Evolutionary conservation across 2,113 vertebrate genomes (phyloP), one percentile per base, ranked within the genome.

Genomic region (Dissostichus mawsoni): DNA sequence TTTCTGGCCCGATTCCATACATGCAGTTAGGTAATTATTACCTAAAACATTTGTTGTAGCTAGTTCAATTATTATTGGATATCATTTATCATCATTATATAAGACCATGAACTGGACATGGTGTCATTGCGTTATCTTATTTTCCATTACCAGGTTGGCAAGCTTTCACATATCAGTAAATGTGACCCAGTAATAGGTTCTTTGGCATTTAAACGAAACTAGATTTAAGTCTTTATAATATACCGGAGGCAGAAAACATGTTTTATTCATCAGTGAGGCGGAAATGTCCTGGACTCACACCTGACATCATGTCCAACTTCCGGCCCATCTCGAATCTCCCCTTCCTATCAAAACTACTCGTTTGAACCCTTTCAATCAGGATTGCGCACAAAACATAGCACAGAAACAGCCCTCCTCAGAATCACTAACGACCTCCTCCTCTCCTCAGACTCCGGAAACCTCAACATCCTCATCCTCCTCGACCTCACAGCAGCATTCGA

Each of bases 241-340:
- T 1, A 44, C 9, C 29, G n/a, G 36, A 73, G 14, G 62, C 62
- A 17, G 41, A 67, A 44, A 44, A 8, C 7, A 45, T 45, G 5
- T 50, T 62, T 87, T 16, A 44, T 29, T 66, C 23, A 36, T 33
- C 72, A 18, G 29, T n/a, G 25, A 13, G 64, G 50, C 44, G 44
- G n/a, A n/a, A 52, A 41, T 25, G 23, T 25, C 23, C 23, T 25
- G 23, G 23, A 25, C 23, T 25, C 23, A 25, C 23, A 25, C 23
- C 23, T 25, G 23, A 25, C 23, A 25, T 25, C 23, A 25, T 25
- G 23, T 25, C 23, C 23, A 25, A 25, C 23, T 25, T 25, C 23
- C 23, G 23, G 23, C 23, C 23, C 23, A 25, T 25, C 23, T 25
- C 2, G 23, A 25, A 25, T 25, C 23, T 25, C 23, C 23, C 23